Evolutionary conservation across 2,113 vertebrate species (phyloP).

Genomic region (Macrotis lagotis): DNA sequence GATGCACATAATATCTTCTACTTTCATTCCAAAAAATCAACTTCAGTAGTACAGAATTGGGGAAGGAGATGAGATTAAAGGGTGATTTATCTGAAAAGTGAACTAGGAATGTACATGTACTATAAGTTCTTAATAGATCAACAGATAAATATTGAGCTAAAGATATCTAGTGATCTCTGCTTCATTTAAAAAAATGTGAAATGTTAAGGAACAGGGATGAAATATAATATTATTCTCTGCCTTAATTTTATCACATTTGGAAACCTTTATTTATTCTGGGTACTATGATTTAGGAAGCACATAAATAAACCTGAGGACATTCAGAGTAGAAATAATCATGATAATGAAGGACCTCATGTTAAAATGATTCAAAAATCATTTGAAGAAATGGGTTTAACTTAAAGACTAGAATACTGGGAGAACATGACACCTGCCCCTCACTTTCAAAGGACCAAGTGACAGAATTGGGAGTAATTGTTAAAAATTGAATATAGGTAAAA

Average conservation of each 20-base stretch:
- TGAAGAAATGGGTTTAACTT: not conserved
- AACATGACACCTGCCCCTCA: not conserved
- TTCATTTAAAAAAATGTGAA: not conserved
- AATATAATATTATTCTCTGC: not conserved
- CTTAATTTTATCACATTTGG: not conserved
- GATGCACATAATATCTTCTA: not conserved
- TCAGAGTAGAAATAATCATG: not conserved
- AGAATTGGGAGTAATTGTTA: not conserved
- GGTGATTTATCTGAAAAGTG: not conserved
- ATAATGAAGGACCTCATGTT: not conserved
- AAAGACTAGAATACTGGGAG: not conserved
- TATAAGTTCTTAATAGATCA: too few species aligned
- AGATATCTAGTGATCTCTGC: not conserved
- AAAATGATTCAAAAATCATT: not conserved
- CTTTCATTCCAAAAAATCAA: not conserved
- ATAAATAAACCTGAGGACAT: not conserved
- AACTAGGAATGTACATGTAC: not conserved
- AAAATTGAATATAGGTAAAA: not conserved
- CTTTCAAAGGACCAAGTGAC: too few species aligned
- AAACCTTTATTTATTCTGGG: not conserved
- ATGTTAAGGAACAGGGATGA: not conserved
- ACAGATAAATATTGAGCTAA: too few species aligned
- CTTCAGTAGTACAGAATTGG: not conserved
- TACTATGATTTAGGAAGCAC: not conserved
- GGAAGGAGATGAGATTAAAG: not conserved